Evolutionary conservation across 1,140 invertebrate genomes (phyloP).

Genomic region (Dreissena polymorpha): DNA sequence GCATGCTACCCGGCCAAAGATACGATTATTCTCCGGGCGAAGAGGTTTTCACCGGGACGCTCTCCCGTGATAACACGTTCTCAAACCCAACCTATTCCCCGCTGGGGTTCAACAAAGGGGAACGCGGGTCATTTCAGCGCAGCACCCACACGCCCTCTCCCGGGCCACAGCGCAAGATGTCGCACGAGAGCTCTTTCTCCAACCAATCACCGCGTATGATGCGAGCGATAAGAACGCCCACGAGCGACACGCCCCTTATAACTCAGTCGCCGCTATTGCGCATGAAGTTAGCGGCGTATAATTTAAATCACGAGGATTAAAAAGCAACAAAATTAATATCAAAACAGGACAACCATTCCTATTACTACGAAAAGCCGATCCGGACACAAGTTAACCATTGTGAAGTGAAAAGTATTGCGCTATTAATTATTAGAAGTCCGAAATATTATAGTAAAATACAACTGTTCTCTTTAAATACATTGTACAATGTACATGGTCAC

Average conservation of each 20-base stretch:
- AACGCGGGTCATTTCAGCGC: conserved; percentile 26
- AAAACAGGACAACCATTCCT: too few relatives aligned
- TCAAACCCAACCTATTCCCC: conserved; percentile 50
- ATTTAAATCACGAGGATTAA: conserved; percentile 51
- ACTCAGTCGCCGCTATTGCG: conserved; percentile 49
- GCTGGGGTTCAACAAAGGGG: conserved; percentile 22
- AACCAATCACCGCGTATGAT: conserved; percentile 47
- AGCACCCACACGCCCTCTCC: conserved; percentile 29
- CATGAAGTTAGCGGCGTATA: conserved; percentile 51
- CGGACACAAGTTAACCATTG: too few relatives aligned
- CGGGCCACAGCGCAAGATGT: conserved; percentile 44
- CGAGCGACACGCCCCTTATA: conserved; percentile 52
- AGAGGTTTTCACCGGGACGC: conserved; percentile 36
- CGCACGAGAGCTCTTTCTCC: conserved; percentile 51
- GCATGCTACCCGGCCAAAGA: conserved; percentile 14
- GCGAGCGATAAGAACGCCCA: conserved; percentile 36
- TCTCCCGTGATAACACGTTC: conserved; percentile 53
- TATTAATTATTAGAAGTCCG: too few relatives aligned
- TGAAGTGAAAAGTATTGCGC: too few relatives aligned
- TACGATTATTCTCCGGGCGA: conserved; percentile 42
- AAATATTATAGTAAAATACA: too few relatives aligned
- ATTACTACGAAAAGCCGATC: too few relatives aligned
- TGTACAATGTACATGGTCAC: too few relatives aligned
- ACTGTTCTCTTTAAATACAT: too few relatives aligned
- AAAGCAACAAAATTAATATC: not conserved